A percentile compares a stretch with the other conserved stretches of the same genome.
These are phyloP conservation scores for Pachyrhynchus sulphureomaculatus DNA, from an alignment of 1,140 invertebrate species.

Conservation along the genomic window DNA sequence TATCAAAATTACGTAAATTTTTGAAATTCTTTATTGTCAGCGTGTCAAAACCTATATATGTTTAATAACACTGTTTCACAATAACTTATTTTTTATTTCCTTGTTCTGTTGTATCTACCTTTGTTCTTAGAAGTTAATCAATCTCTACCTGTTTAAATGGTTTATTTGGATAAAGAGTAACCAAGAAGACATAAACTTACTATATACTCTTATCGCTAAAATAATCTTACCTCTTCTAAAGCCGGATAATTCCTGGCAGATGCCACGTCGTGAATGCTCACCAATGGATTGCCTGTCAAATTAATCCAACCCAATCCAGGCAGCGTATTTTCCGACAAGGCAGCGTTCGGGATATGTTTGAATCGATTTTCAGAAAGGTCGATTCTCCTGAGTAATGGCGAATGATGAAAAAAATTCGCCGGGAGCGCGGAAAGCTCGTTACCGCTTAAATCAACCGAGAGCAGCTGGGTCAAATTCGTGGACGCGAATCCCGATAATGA, in stretches of 20 bases:
- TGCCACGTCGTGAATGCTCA: conserved; percentile 66
- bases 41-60: too few species aligned
- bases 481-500: conserved; percentile 75
- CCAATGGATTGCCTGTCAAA: conserved; percentile 78
- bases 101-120: too few species aligned
- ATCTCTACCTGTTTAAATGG: too few species aligned
- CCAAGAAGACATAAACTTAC: too few species aligned
- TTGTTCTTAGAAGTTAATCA: too few species aligned
- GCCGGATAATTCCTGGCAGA: conserved; percentile 66
- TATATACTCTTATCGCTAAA: too few species aligned
- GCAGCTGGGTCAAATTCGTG: conserved; percentile 69
- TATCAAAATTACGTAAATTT: too few species aligned
- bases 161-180: too few species aligned
- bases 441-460: conserved; percentile 71
- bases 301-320: conserved; percentile 74
- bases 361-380: conserved; percentile 82
- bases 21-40: too few species aligned
- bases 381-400: conserved; percentile 68
- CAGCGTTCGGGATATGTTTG: conserved; percentile 75
- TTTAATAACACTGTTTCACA: too few species aligned
- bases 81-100: too few species aligned
- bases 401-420: conserved; percentile 77
- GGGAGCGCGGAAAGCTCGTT: conserved; percentile 76
- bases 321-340: conserved; percentile 72
- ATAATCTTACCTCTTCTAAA: conserved; percentile 62